These are phyloP conservation scores for Orthosia gothica DNA, from an alignment of 2,888 invertebrate genomes.

Conservation along the genomic window DNA sequence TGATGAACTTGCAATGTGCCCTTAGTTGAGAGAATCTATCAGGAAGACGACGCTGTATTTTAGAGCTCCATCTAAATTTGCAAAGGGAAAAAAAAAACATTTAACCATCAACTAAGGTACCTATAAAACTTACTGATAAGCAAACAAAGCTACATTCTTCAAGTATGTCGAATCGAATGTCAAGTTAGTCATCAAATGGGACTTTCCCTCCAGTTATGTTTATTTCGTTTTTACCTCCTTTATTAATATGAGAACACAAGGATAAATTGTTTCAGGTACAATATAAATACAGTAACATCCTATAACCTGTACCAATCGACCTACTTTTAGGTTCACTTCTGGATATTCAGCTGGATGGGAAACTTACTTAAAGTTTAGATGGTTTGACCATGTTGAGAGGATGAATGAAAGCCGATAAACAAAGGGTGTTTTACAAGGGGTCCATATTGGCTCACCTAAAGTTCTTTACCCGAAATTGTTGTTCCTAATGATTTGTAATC, in stretches of 20 bases:
- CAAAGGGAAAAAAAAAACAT: neutral
- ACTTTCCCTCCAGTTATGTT: slow-evolving; percentile 3
- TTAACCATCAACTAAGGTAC: neutral
- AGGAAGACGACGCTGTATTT: too few relatives aligned
- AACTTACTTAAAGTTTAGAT: too few relatives aligned
- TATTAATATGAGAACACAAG: neutral
- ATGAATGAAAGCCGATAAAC: too few relatives aligned
- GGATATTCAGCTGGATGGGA: neutral
- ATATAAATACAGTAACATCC: too few relatives aligned
- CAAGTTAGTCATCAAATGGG: slow-evolving; percentile 6
- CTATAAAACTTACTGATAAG: neutral
- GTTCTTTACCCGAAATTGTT: too few relatives aligned
- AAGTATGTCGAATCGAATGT: neutral
- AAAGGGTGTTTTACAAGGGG: too few relatives aligned
- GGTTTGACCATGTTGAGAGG: too few relatives aligned
- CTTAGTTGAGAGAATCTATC: too few relatives aligned
- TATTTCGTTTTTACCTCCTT: slow-evolving; percentile 8
- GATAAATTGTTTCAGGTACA: neutral
- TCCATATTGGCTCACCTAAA: too few relatives aligned
- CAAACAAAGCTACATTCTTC: neutral
- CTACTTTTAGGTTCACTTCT: neutral
- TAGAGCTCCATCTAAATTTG: too few relatives aligned
- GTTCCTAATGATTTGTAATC: too few relatives aligned
- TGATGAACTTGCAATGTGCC: too few relatives aligned
- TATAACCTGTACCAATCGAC: neutral